Conservation (phyloP, 30 jellyfish, hydroid and myxozoan species). For the Aurelia coerulea region DNA sequence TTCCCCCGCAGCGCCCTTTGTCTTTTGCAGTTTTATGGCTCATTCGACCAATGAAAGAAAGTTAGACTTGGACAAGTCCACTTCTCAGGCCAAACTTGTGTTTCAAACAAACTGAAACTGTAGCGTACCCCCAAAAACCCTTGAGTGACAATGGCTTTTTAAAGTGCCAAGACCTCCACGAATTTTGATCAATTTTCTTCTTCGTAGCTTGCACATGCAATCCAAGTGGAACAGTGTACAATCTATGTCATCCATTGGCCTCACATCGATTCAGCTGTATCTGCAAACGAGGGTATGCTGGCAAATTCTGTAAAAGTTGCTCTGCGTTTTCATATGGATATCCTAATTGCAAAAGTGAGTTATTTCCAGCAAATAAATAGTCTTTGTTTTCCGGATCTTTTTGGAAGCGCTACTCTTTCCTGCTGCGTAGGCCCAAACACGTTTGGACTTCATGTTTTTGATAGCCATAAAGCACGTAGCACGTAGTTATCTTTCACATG, state of each 20-base stretch:
- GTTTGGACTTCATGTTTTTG: no score
- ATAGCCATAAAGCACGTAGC: no score
- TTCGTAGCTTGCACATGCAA: conserved; percentile 58
- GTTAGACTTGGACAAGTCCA: no score
- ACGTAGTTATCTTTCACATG: no score
- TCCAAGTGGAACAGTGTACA: conserved; percentile 50
- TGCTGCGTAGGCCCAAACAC: not conserved
- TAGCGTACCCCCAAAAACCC: no score
- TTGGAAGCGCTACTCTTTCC: not conserved
- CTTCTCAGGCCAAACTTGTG: no score
- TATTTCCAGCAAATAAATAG: not conserved
- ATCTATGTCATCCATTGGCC: conserved; percentile 59
- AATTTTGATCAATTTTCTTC: not conserved
- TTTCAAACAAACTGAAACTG: no score
- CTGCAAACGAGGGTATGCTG: conserved; percentile 66
- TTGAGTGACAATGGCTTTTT: no score
- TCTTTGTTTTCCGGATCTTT: not conserved
- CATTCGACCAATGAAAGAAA: no score
- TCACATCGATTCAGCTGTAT: conserved; percentile 40
- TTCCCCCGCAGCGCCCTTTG: no score
- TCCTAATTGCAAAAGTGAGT: conserved; percentile 64
- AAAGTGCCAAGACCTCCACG: not conserved
- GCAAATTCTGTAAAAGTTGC: conserved; percentile 56
- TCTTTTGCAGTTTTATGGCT: no score
- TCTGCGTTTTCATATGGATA: conserved; percentile 32